Conservation (phyloP, 2,797 vertebrate species). For the Adrianichthys oophorus region DNA sequence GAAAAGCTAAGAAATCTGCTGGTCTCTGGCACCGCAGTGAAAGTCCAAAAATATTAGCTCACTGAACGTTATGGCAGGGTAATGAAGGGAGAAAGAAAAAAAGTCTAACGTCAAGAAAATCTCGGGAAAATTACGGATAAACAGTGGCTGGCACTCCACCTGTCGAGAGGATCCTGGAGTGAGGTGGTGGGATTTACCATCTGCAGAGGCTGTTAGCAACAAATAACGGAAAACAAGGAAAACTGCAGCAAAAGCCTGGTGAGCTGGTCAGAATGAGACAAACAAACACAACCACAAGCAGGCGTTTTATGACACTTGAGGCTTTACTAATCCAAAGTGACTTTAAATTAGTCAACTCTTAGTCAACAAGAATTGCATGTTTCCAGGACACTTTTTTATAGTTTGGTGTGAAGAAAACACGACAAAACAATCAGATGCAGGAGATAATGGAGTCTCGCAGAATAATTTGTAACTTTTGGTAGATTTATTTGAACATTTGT, state of each 20-base stretch:
- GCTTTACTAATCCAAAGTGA: conserved; percentile 17
- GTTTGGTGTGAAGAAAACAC: too few species aligned
- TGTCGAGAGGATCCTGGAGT: conserved; percentile 52
- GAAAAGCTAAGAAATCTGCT: conserved; percentile 62
- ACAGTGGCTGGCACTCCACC: conserved; percentile 49
- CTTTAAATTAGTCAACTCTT: conserved; percentile 13
- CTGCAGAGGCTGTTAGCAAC: conserved; percentile 74
- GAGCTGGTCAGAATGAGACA: conserved; percentile 58
- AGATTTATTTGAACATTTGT: too few species aligned
- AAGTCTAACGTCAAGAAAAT: conserved; percentile 35
- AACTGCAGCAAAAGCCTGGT: conserved; percentile 40
- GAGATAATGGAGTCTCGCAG: too few species aligned
- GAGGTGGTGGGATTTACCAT: conserved; percentile 50
- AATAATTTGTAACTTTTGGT: too few species aligned
- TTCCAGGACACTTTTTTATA: conserved; percentile 3
- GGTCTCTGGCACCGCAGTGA: conserved; percentile 55
- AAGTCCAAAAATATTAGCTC: conserved; percentile 65
- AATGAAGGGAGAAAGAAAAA: conserved; percentile 39
- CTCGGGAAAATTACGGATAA: conserved; percentile 44
- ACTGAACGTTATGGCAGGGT: conserved; percentile 60
- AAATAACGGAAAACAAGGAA: conserved; percentile 67
- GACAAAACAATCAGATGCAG: too few species aligned
- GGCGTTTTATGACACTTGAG: conserved; percentile 38
- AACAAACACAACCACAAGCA: conserved; percentile 40
- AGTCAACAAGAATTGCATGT: conserved; percentile 11